A percentile compares a stretch with the other conserved stretches of the same genome.
These are phyloP conservation scores for Papilio aristodemus DNA, from an alignment of 1,140 invertebrate species.

Conservation along the genomic window DNA sequence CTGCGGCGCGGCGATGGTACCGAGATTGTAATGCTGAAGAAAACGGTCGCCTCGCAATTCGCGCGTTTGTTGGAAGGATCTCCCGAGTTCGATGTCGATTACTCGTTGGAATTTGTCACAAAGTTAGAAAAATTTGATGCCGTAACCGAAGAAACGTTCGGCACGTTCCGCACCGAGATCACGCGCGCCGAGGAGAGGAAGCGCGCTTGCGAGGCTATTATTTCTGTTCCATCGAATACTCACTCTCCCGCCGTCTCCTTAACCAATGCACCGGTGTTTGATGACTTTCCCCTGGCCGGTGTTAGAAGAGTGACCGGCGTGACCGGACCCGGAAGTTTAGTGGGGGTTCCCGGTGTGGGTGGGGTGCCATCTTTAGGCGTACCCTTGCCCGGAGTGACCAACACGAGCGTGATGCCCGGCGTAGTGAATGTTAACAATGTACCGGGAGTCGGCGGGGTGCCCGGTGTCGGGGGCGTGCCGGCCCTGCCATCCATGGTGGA, in stretches of 20 bases:
- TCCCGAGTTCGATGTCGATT: constrained; percentile 88
- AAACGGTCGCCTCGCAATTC: constrained; percentile 87
- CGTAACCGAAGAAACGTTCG: constrained; percentile 85
- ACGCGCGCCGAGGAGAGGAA: constrained; percentile 79
- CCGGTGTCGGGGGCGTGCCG: constrained; percentile 65
- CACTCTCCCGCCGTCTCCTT: constrained; percentile 74
- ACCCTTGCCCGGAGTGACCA: constrained; percentile 54
- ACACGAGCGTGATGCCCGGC: constrained; percentile 56
- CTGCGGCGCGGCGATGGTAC: constrained; percentile 90
- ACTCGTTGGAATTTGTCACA: constrained; percentile 90
- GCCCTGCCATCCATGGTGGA: constrained; percentile 87
- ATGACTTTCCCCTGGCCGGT: constrained; percentile 66
- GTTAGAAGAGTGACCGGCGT: constrained; percentile 68
- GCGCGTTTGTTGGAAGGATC: constrained; percentile 88
- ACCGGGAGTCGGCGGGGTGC: constrained; percentile 58
- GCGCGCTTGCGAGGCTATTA: constrained; percentile 83
- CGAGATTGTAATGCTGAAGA: constrained; percentile 91
- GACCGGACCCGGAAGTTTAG: constrained; percentile 55
- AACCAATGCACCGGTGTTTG: constrained; percentile 71
- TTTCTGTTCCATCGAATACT: constrained; percentile 67
- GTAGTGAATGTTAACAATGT: constrained; percentile 66
- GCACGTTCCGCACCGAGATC: constrained; percentile 85
- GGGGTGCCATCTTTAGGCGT: constrained; percentile 61
- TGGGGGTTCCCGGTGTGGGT: constrained; percentile 60
- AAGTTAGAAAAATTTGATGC: constrained; percentile 90